Conservation (phyloP, 2,113 vertebrate genomes). For the Tragelaphus scriptus region DNA sequence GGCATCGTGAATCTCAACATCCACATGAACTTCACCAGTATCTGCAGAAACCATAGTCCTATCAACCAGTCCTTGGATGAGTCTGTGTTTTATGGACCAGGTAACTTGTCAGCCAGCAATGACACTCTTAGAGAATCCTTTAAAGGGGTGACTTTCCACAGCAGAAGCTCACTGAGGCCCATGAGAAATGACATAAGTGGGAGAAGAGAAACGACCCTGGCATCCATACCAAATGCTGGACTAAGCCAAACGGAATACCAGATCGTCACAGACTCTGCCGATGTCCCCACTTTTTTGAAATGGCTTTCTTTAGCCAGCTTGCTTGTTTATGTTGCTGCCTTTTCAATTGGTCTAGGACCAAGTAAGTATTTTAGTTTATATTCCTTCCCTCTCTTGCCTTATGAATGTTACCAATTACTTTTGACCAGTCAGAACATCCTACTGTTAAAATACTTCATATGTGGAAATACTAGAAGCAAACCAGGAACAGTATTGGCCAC, state of each 20-base stretch:
- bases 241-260: conserved; percentile 48
- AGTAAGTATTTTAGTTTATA: conserved; percentile 84
- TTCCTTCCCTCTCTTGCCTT: not conserved
- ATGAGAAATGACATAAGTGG: conserved; percentile 20
- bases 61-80: conserved; percentile 76
- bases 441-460: not conserved
- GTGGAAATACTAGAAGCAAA: not conserved
- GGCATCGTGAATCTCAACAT: conserved; percentile 88
- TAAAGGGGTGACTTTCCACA: conserved; percentile 32
- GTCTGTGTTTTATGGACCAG: conserved; percentile 43
- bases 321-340: conserved; percentile 91
- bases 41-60: conserved; percentile 82
- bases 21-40: conserved; percentile 84
- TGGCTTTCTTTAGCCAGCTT: conserved; percentile 92
- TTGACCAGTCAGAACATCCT: not conserved
- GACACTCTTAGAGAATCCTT: conserved; percentile 70
- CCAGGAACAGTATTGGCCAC: not conserved
- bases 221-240: conserved; percentile 43
- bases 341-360: conserved; percentile 95
- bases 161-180: not conserved
- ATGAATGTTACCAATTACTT: not conserved
- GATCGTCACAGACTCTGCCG: conserved; percentile 18
- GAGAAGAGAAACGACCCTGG: conserved; percentile 35
- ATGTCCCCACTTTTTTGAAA: conserved; percentile 84
- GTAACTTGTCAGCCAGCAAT: conserved; percentile 71